A percentile compares a stretch with the other conserved stretches of the same genome.
Conservation (phyloP, 2,113 vertebrate genomes). For the Erythrocercus mccallii region DNA sequence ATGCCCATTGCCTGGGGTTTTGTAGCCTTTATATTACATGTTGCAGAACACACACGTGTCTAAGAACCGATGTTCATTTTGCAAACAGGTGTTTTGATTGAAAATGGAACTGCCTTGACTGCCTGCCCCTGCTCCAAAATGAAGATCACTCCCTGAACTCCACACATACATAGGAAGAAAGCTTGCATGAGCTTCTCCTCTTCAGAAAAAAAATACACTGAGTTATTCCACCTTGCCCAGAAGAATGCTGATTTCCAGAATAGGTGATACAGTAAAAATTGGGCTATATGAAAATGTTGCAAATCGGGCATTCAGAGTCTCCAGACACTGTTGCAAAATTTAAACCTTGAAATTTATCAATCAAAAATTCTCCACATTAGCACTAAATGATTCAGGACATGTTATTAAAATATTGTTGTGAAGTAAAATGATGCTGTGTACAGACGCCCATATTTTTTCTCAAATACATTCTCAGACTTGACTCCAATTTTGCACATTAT, state of each 20-base stretch:
- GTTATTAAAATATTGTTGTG: neutral
- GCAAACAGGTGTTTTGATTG: neutral
- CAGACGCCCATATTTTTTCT: neutral
- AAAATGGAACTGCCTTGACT: neutral
- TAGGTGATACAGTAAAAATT: neutral
- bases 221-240: neutral
- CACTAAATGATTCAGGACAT: neutral
- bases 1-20: neutral
- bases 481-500: neutral
- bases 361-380: neutral
- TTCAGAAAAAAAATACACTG: neutral
- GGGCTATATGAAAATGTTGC: neutral
- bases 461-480: neutral
- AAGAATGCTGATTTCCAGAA: neutral
- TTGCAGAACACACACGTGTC: neutral
- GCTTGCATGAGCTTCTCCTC: neutral
- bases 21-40: neutral
- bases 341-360: neutral
- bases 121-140: neutral
- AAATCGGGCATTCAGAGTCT: neutral
- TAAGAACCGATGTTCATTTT: neutral
- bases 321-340: neutral
- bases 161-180: accelerated
- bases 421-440: neutral
- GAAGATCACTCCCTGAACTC: neutral